Evolutionary conservation across 2,888 invertebrate genomes (phyloP), one percentile per base, ranked within the genome.

Genomic region (Scaptomyza tumidula): DNA sequence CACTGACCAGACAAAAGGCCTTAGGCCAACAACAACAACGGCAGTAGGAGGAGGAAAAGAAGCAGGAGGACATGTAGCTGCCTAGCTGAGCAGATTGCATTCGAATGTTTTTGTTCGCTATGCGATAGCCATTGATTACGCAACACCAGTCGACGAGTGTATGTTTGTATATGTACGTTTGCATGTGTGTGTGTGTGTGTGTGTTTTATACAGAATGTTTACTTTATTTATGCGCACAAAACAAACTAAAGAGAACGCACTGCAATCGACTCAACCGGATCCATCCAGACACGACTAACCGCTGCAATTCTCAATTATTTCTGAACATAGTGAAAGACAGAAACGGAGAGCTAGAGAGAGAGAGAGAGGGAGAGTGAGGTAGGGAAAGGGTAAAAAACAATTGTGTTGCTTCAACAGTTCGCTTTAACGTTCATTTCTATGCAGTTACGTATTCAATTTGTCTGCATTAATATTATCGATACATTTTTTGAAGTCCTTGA

Each of bases 121-220:
- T 68, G 86, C 74, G 71, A 88, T 88, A 80, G 67, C 69, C 74
- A 66, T 86, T 86, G 86, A 83, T 79, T 86, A 66, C 65, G 65
- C 65, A 57, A 39, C 50, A 48, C 54, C 54, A 69, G n/a, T 43
- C 16, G 14, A 45, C 37, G 10, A 10, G 13, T n/a, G 33, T 44
- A 46, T 50, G 14, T 46, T 13, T 16, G 4, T 33, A 46, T 50
- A 14, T 48, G 11, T 24, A 27, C 49, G 57, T 39, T 31, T 63
- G 31, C 6, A 3, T 58, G n/a, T 29, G 24, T 54, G n/a, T 53
- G 61, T 29, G n/a, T 63, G 62, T 46, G 35, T 65, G 50, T 57
- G 52, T 61, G 33, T 31, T 29, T 55, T 11, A 24, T 37, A 27
- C 24, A 14, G 57, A 57, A 58, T 80, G 80, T 73, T 73, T 67